Percentiles rank a stretch among this genome's conserved stretches.
These are phyloP conservation scores for Conger conger DNA, from an alignment of 2,113 vertebrate species.

Conservation along the genomic window DNA sequence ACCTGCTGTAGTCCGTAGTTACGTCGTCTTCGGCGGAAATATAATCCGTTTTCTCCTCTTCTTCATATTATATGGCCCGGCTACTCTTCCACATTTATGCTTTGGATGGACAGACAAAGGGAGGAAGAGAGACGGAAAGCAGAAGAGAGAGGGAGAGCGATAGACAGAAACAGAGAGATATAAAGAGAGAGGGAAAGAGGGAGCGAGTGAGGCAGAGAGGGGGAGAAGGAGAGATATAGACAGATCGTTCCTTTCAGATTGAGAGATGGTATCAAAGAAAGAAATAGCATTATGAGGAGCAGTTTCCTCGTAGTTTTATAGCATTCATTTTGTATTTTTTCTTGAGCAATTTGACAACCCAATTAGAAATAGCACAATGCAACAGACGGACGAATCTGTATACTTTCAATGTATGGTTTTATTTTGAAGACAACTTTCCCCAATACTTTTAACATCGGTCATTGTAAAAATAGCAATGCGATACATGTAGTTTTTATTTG, in stretches of 20 bases:
- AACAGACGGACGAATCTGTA: too few relatives aligned
- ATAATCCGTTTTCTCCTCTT: constrained; percentile 8
- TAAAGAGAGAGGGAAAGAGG: background rate
- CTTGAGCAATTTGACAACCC: too few relatives aligned
- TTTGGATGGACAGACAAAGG: background rate
- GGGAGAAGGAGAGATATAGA: background rate
- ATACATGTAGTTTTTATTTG: too few relatives aligned
- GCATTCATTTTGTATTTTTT: too few relatives aligned
- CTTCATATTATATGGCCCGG: background rate
- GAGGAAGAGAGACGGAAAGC: background rate
- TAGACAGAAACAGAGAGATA: background rate
- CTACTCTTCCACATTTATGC: background rate
- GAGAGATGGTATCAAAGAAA: background rate
- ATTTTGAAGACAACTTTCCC: too few relatives aligned
- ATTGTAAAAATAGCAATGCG: too few relatives aligned
- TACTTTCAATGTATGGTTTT: too few relatives aligned
- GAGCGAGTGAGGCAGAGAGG: background rate
- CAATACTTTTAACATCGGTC: too few relatives aligned
- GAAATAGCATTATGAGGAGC: too few relatives aligned
- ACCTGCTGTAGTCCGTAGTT: background rate
- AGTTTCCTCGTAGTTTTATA: too few relatives aligned
- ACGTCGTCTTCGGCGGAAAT: background rate
- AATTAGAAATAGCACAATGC: too few relatives aligned
- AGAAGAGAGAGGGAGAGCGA: background rate
- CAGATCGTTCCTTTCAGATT: too few relatives aligned